phyloP scores from a whole-genome alignment of 2,888 invertebrate genomes.

The Lamellibrachia satsuma region DNA sequence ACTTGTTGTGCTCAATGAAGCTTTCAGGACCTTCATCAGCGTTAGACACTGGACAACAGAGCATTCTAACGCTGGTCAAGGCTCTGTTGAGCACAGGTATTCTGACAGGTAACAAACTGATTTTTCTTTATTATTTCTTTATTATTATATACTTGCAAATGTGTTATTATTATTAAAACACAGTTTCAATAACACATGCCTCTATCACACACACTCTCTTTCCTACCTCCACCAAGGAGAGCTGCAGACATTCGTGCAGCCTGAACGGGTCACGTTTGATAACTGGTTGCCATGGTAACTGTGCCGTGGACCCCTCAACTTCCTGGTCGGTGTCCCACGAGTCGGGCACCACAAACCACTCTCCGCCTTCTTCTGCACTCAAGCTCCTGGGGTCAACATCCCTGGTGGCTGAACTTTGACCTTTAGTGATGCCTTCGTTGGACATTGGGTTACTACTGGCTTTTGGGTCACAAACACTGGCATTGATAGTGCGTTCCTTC shows the following conservation, averaged over 20 bases:
- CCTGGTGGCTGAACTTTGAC: not conserved
- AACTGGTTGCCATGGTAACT: constrained; percentile 26
- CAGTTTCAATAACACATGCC: not conserved
- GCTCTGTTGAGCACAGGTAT: no score
- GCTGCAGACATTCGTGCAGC: constrained; percentile 33
- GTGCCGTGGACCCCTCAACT: not conserved
- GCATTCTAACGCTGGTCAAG: no score
- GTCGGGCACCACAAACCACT: constrained; percentile 27
- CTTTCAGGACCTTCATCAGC: no score
- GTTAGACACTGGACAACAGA: no score
- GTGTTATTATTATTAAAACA: not conserved
- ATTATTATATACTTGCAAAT: no score
- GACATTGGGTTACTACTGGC: not conserved
- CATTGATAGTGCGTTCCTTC: not conserved
- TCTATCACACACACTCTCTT: not conserved
- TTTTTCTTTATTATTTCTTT: no score
- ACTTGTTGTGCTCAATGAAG: no score
- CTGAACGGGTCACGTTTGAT: constrained; percentile 29
- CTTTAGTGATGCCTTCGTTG: not conserved
- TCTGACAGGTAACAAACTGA: no score
- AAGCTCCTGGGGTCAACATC: constrained; percentile 14
- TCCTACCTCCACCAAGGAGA: constrained; percentile 33
- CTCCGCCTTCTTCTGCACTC: constrained; percentile 23
- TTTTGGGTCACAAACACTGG: not conserved
- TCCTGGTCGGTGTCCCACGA: constrained; percentile 17